phyloP scores from a whole-genome alignment of 2,888 invertebrate genomes.

The Scaptomyza tumidula region DNA sequence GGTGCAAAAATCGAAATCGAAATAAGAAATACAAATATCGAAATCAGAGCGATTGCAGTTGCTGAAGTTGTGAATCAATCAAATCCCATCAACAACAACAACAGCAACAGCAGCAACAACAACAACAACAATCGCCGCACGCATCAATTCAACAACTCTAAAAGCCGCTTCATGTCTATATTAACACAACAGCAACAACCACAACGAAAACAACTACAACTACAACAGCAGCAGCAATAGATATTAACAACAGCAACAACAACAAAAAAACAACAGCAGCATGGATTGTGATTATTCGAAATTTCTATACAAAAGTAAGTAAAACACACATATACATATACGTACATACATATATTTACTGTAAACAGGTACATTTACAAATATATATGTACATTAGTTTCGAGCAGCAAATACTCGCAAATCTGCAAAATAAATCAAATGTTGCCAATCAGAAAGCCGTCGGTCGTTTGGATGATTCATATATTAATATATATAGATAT shows the following conservation, averaged over 20 bases:
- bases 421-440: neutral
- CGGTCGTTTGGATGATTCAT: slow-evolving; percentile 46
- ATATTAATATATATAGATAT: neutral
- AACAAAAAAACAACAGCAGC: slow-evolving; percentile 15
- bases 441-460: slow-evolving; percentile 45
- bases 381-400: neutral
- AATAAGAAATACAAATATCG: neutral
- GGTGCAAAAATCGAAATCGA: slow-evolving; percentile 43
- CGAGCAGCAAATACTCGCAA: neutral
- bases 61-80: slow-evolving; percentile 47
- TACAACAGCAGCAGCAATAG: slow-evolving; percentile 15
- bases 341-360: neutral
- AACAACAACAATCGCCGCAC: slow-evolving; percentile 13
- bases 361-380: neutral
- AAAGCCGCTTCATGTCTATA: slow-evolving; percentile 42
- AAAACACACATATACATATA: neutral
- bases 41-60: slow-evolving; percentile 33
- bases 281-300: slow-evolving; percentile 76
- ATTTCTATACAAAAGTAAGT: slow-evolving; percentile 75
- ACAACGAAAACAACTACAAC: neutral
- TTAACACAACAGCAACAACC: slow-evolving; percentile 22
- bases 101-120: slow-evolving; percentile 18
- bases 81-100: slow-evolving; percentile 29
- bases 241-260: slow-evolving; percentile 15
- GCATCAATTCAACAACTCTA: slow-evolving; percentile 23